These are phyloP conservation scores for Muricea muricata DNA, from an alignment of 92 coral and sea anemone species.

Conservation along the genomic window DNA sequence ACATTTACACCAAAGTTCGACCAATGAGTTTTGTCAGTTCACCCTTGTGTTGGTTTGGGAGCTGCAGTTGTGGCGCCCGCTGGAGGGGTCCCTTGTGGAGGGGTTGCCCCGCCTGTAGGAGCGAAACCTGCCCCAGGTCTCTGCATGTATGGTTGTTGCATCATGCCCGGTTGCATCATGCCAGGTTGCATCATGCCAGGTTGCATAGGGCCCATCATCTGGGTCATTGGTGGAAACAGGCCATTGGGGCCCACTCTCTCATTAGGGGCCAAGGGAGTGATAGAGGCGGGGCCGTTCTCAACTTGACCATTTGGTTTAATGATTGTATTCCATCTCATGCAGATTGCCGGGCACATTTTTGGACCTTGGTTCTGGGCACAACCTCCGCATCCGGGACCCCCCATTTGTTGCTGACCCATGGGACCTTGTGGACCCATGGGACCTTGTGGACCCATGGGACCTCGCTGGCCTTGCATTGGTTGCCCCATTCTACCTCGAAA, in stretches of 20 bases:
- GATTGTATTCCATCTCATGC: constrained; percentile 42
- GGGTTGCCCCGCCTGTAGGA: constrained; percentile 15
- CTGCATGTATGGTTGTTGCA: not conserved
- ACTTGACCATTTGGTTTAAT: constrained; percentile 38
- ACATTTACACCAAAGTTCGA: constrained; percentile 40
- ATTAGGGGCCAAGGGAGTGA: constrained; percentile 33
- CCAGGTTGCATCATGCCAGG: not conserved
- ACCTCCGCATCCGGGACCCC: constrained; percentile 49
- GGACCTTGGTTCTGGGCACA: constrained; percentile 41
- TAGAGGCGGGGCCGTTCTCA: constrained; percentile 28
- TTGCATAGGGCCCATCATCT: not conserved
- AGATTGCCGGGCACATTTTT: constrained; percentile 39
- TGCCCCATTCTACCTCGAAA: not conserved
- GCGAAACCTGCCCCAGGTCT: constrained; percentile 12
- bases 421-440: no score
- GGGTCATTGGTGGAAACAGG: constrained; percentile 33
- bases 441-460: constrained; percentile 23
- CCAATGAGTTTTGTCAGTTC: constrained; percentile 23
- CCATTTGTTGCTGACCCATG: constrained; percentile 33
- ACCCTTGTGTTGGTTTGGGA: not conserved
- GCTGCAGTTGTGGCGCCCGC: not conserved
- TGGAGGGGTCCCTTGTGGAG: constrained; percentile 35
- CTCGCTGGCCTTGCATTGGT: not conserved
- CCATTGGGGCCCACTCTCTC: constrained; percentile 40
- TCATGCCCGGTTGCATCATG: not conserved